Base-by-base conservation (phyloP, 2,888 invertebrate species). In the Uropetala carovei region DNA sequence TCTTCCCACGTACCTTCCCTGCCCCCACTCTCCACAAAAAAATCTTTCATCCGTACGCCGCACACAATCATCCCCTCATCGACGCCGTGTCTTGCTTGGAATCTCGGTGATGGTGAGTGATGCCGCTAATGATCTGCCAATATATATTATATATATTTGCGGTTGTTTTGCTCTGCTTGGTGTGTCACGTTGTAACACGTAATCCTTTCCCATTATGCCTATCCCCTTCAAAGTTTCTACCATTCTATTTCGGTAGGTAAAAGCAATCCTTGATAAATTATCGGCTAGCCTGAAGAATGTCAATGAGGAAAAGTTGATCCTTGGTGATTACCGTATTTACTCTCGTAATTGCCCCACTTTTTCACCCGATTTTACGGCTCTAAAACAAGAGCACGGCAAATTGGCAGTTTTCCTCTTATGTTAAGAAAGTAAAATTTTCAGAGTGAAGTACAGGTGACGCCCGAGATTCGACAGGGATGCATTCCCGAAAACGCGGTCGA, bases 101-200 rank as follows among this genome's bases (percentile, higher is more conserved):
- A 89, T 89, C 89, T 89, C n/a, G 89, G 89, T 89, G 89, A 89
- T 64, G 89, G 89, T 89, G 89, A 89, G 89, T 89, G 30, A 89
- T 89, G 60, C 60, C 89, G 89, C 64, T 89, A 89, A 68, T 89
- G 89, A 89, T 89, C 89, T 89, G 89, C 64, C 89, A n/a, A 89
- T 89, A 64, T 64, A 16, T 89, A 89, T 89, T 43, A 30, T 83
- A 64, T 64, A 82, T 82, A 89, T 89, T 89, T 89, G 89, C 89
- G 89, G 89, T 89, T 89, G 89, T 89, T 89, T 89, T 89, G 89
- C 89, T 89, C 89, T 89, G 89, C 89, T 89, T 89, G 89, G 64
- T 89, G 89, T 89, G 89, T 89, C 89, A 89, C 89, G 7, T 43
- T 89, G 89, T 89, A 56, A 89, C 89, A 89, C 89, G 64, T 60